phyloP scores from a whole-genome alignment of 2,888 invertebrate species.

The Argynnis bischoffii region DNA sequence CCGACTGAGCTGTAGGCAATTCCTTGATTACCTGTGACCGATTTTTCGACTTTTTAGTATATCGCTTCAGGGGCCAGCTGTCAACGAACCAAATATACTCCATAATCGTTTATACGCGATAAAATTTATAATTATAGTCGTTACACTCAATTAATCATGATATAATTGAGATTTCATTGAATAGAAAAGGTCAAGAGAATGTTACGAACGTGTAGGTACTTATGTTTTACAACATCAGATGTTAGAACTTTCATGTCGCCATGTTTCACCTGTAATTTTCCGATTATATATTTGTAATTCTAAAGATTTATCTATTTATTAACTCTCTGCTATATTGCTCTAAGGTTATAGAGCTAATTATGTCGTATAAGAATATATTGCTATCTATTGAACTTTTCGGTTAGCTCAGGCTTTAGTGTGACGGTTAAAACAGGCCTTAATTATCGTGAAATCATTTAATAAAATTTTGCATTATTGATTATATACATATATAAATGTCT shows the following conservation, averaged over 20 bases:
- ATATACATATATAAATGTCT: too few species aligned
- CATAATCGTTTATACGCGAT: constrained; percentile 57
- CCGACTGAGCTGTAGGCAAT: constrained; percentile 34
- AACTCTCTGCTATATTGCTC: too few species aligned
- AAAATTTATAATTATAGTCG: constrained; percentile 67
- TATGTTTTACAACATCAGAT: not conserved
- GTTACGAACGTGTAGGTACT: constrained; percentile 16
- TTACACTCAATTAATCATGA: constrained; percentile 63
- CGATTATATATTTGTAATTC: too few species aligned
- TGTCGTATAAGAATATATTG: too few species aligned
- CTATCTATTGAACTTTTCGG: too few species aligned
- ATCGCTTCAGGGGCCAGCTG: constrained; percentile 55
- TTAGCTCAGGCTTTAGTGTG: too few species aligned
- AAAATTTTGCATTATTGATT: too few species aligned
- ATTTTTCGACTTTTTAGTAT: constrained; percentile 52
- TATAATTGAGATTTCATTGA: constrained; percentile 63
- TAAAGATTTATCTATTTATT: too few species aligned
- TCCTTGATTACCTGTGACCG: constrained; percentile 46
- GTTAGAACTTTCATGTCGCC: not conserved
- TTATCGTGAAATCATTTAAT: too few species aligned
- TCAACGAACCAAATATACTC: constrained; percentile 39
- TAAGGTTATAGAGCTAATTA: too few species aligned
- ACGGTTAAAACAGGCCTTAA: too few species aligned
- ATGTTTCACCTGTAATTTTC: too few species aligned
- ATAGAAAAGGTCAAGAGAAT: constrained; percentile 40